Evolutionary conservation across 2,888 invertebrate genomes (phyloP).

Genomic region (Trichogramma dendrolimi): DNA sequence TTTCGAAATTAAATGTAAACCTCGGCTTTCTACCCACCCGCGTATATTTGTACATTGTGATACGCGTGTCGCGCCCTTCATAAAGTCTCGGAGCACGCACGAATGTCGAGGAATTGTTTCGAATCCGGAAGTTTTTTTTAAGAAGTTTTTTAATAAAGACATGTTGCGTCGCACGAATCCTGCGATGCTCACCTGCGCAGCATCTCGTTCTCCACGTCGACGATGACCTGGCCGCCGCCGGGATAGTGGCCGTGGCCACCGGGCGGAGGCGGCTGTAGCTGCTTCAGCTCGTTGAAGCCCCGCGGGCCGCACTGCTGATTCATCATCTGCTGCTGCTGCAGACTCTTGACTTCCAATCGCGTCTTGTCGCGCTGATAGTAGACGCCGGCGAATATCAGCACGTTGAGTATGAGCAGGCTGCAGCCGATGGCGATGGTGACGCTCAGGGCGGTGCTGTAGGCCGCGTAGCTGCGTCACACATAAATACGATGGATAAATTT

Average conservation of each 20-base stretch:
- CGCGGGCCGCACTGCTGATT: conserved; percentile 69
- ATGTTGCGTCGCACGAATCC: neutral
- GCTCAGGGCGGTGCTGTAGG: conserved; percentile 85
- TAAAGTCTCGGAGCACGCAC: neutral
- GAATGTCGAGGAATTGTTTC: neutral
- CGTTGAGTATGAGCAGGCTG: conserved; percentile 84
- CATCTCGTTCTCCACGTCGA: conserved; percentile 76
- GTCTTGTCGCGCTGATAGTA: conserved; percentile 88
- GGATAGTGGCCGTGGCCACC: conserved; percentile 76
- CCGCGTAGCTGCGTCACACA: conserved; percentile 47
- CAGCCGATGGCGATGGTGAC: conserved; percentile 94
- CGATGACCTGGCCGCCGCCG: conserved; percentile 76
- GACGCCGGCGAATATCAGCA: conserved; percentile 89
- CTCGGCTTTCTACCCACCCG: too few relatives aligned
- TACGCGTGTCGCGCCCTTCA: too few relatives aligned
- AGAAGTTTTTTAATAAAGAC: neutral
- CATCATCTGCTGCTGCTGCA: conserved; percentile 73
- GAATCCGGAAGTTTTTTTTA: neutral
- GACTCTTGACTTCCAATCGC: conserved; percentile 70
- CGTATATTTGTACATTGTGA: too few relatives aligned
- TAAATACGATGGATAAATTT: too few relatives aligned
- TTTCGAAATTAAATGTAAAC: too few relatives aligned
- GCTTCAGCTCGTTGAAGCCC: conserved; percentile 48
- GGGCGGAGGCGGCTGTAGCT: conserved; percentile 59
- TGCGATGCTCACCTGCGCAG: conserved; percentile 40